Evolutionary conservation across 2,888 invertebrate genomes (phyloP), one percentile per base, ranked within the genome.

Genomic region (Sympetrum striolatum): DNA sequence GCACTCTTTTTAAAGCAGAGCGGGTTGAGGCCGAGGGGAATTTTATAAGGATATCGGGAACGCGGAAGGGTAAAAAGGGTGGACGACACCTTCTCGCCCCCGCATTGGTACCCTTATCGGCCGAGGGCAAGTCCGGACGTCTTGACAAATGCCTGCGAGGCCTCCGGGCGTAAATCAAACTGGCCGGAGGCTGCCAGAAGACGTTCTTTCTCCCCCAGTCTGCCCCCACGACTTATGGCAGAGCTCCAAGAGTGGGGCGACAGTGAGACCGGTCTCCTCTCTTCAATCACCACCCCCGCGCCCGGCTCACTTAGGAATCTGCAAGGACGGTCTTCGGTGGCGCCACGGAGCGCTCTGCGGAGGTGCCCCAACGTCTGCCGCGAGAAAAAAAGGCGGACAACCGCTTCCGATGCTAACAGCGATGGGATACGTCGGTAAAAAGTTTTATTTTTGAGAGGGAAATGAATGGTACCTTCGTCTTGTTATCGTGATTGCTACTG

Each of bases 61-160:
- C 37, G 86, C 37, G 60, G 22, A 60, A 60, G 37, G 86, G 14
- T 22, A 25, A 48, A 81, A n/a, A 25, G 25, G 39, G 39, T 18
- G 2, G 4, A 44, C 81, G 12, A 15, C 39, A n/a, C 48, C 44
- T 48, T n/a, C 22, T 22, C 39, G 12, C 48, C 44, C 31, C 31
- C 82, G 58, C 82, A 82, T 58, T 82, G 58, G 53, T 31, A 82
- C 86, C 60, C 86, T 86, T 86, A 86, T 86, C 86, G 86, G 86
- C 58, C 8, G 35, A 18, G 81, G 81, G 81, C 48, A 31, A 31
- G 53, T 82, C 82, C 53, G 86, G 64, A 86, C 86, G 60, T 60
- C 60, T 35, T 86, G 86, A 86, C 86, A 86, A 86, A 86, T 86
- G 86, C 86, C 86, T 86, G 2, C 60, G 60, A 64, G 37, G 35